Evolutionary conservation across 1,140 invertebrate species (phyloP).

Genomic region (Brachionus paranguensis): DNA sequence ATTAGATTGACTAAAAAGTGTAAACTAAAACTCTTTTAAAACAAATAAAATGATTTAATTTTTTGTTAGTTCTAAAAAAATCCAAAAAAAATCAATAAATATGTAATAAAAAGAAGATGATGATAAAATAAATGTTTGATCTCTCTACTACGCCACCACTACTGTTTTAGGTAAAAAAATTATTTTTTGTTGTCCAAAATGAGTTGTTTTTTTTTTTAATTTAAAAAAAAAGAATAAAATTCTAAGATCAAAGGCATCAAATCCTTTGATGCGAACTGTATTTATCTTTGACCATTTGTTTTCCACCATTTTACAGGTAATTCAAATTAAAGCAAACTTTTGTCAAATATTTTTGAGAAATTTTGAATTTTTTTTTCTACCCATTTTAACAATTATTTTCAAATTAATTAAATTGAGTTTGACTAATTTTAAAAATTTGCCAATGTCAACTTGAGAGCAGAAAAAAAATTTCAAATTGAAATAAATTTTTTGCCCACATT

Average conservation of each 20-base stretch:
- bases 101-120: neutral
- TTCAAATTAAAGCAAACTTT: too few relatives aligned
- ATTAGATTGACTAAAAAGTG: neutral
- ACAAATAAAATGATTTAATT: neutral
- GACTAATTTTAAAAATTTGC: too few relatives aligned
- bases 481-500: too few relatives aligned
- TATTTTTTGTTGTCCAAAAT: neutral
- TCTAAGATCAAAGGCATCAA: neutral
- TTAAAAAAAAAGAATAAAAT: neutral
- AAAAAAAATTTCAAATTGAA: too few relatives aligned
- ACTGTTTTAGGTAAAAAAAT: neutral
- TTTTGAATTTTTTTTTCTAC: neutral
- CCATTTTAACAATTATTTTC: too few relatives aligned
- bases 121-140: neutral
- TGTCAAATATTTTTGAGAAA: neutral
- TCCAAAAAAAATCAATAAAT: neutral
- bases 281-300: neutral
- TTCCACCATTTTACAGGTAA: neutral
- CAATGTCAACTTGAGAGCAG: too few relatives aligned
- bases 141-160: neutral
- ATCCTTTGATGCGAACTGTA: neutral
- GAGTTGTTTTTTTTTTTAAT: neutral
- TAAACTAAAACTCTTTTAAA: neutral
- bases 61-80: neutral
- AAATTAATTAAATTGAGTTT: too few relatives aligned